These are phyloP conservation scores for Cephalopholis sonnerati DNA, from an alignment of 2,113 vertebrate species.

Conservation along the genomic window DNA sequence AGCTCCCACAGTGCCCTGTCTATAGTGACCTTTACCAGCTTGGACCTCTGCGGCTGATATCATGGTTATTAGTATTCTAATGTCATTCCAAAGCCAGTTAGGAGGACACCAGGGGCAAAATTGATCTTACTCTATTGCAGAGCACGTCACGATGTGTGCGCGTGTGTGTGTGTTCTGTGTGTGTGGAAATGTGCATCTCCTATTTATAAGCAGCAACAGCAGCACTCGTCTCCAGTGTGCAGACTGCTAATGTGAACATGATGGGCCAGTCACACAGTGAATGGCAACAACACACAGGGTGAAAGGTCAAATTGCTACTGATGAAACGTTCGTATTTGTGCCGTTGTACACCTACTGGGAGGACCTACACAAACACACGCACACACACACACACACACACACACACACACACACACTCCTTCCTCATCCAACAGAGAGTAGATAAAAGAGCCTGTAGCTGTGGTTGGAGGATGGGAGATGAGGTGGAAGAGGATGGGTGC, in stretches of 20 bases:
- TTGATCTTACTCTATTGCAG: conserved; percentile 37
- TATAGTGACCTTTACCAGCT: conserved; percentile 57
- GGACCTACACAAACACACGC: background rate
- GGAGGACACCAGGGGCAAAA: conserved; percentile 40
- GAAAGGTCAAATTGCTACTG: conserved; percentile 62
- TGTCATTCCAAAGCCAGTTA: conserved; percentile 54
- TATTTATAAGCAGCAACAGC: conserved; percentile 18
- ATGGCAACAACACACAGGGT: conserved; percentile 47
- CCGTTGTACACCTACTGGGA: conserved; percentile 2
- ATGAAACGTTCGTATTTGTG: conserved; percentile 44
- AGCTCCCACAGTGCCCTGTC: conserved; percentile 13
- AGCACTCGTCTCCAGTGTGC: conserved; percentile 27
- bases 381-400: conserved; percentile 1
- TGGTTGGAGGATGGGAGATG: conserved; percentile 60
- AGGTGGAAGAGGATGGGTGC: conserved; percentile 33
- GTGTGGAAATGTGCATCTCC: background rate
- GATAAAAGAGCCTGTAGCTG: conserved; percentile 64
- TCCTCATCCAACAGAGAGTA: conserved; percentile 30
- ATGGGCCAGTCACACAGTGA: conserved; percentile 34
- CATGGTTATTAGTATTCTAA: conserved; percentile 63
- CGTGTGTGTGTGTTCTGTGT: conserved; percentile 16
- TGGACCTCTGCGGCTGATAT: conserved; percentile 10
- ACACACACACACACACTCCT: conserved; percentile 16
- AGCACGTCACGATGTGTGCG: background rate
- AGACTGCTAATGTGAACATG: conserved; percentile 41